Base-by-base conservation (phyloP, 2,888 invertebrate genomes). In the Netelia virgata region DNA sequence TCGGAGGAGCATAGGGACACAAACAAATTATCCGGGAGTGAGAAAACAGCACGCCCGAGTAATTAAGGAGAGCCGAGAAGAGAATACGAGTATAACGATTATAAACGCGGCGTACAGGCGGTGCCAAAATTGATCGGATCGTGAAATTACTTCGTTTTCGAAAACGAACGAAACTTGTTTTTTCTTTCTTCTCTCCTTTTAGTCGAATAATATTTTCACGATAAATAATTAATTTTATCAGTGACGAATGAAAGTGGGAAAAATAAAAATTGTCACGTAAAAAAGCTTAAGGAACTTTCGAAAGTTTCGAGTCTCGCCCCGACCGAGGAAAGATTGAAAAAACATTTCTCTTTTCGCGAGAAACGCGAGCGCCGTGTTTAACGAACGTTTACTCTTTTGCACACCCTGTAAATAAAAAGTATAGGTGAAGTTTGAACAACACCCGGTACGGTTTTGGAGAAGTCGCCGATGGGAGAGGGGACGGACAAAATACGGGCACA, bases 1-100 rank as follows among this genome's bases (percentile, higher is more conserved):
- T 47, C 75, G 28, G 53, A 18, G 36, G 16, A 57, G 50, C 66
- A 76, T 53, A 59, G 47, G 68, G 68, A 50, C 63, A 64, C 75
- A 66, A 74, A 74, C 73, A 84, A 88, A 88, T 89, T 86, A 87
- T 87, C 80, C 66, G 59, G 43, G 68, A 66, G 80, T 63, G 78
- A 76, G 73, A 68, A 70, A 68, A 73, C 72, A 83, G 61, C 57
- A 64, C 72, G 50, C 59, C 41, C 70, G 50, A 59, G 79, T 70
- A 75, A 79, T 83, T 75, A 79, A 69, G 84, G 57, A 69, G 75
- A 78, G 61, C 53, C 53, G 41, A 63, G 82, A 69, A 41, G 61
- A 69, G 36, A 28, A 69, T 63, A 74, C 55, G 53, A 55, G 53
- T 53, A 70, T 47, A 20, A 28, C 14, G 10, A 70, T 70, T 53